These are phyloP conservation scores for Eueremaeus valkanovi DNA, from an alignment of 2,888 invertebrate genomes.

Conservation along the genomic window DNA sequence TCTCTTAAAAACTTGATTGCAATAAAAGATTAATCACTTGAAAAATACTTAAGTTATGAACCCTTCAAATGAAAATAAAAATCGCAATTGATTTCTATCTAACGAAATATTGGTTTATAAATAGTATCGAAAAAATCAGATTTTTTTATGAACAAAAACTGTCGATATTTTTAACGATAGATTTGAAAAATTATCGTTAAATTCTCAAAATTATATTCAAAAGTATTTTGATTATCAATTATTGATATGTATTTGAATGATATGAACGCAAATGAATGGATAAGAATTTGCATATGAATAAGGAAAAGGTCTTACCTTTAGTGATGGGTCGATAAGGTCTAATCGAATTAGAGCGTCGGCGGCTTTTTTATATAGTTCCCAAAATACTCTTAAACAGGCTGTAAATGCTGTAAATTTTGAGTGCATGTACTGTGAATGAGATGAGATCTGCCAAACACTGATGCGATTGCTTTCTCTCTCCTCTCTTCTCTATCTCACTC, in stretches of 20 bases:
- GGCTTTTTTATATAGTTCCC: background rate
- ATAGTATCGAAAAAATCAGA: background rate
- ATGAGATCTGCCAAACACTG: slow-evolving; percentile 2
- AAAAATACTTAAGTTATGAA: background rate
- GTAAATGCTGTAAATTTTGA: background rate
- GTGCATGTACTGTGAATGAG: slow-evolving; percentile 16
- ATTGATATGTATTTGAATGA: background rate
- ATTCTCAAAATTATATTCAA: too few species aligned
- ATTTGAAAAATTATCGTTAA: too few species aligned
- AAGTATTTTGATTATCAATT: background rate
- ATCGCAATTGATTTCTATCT: background rate
- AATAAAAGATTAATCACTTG: background rate
- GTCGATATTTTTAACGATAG: too few species aligned
- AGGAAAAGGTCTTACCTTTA: slow-evolving; percentile 22
- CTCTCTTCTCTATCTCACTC: background rate
- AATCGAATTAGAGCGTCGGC: slow-evolving; percentile 24
- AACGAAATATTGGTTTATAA: background rate
- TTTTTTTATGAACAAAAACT: background rate
- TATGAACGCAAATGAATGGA: background rate
- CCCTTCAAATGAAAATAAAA: background rate
- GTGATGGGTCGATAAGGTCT: slow-evolving; percentile 12
- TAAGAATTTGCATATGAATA: background rate
- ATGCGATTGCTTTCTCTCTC: slow-evolving; percentile 2
- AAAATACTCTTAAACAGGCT: background rate
- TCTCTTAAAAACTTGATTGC: background rate